Base-by-base conservation (phyloP, 2,113 vertebrate genomes). In the Lepus europaeus region DNA sequence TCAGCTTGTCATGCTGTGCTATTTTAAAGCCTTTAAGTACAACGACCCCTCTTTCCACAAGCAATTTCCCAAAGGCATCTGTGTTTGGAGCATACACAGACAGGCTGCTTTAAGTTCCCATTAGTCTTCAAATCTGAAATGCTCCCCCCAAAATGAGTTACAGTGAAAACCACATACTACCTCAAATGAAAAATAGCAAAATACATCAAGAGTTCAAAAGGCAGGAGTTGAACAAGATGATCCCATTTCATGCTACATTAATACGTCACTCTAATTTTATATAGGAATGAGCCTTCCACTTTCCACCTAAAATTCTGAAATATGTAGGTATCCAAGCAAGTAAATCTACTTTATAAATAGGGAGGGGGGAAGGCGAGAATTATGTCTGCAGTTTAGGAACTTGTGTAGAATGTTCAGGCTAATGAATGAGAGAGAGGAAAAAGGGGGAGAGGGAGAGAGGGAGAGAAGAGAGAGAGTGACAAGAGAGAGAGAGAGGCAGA, bases 161-260 rank as follows among this genome's bases (percentile, higher is more conserved):
- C 77, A 96, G 84, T 69, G 29, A 97, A 96, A 98, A 96, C 56
- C 86, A 95, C 5, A 0, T 39, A 95, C 73, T 51, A 83, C 79
- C 8, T 36, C 64, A 89, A 93, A 94, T 82, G 90, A 94, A 90
- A 94, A 90, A 73, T 69, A 93, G 53, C 85, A 95, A 93, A 97
- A 87, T 87, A 87, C 3, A 74, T 93, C 85, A 93, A 92, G 91
- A 89, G 89, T 51, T 96, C 33, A 95, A 95, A 96, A 97, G 51
- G 84, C 79, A 80, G 3, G 91, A 88, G 91, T 97, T 97, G 95
- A 93, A 89, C 89, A 97, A 96, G 81, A 84, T 97, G 95, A 95
- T 97, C 76, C 97, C 85, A 96, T 96, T 98, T 98, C 97, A 98
- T 98, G 90, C 91, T 98, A 95, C 79, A 90, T 97, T 97, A 97